A percentile compares a stretch with the other conserved stretches of the same genome.
These are phyloP conservation scores for Okamejei kenojei DNA, from an alignment of 2,797 vertebrate genomes.

Conservation along the genomic window DNA sequence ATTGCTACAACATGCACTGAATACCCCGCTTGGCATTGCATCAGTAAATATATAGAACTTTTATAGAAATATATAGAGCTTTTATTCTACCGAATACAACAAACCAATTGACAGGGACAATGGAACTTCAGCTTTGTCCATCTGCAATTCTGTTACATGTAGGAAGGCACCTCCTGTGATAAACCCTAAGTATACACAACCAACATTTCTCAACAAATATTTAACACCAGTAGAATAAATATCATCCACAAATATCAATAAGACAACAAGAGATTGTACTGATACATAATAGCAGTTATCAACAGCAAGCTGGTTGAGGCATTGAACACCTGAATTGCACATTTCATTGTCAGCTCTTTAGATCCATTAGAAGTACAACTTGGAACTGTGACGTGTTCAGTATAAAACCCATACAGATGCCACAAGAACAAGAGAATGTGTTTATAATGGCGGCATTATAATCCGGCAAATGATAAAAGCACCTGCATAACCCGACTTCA, in stretches of 20 bases:
- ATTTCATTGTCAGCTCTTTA: background rate
- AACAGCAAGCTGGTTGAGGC: background rate
- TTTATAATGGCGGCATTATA: background rate
- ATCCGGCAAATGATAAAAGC: background rate
- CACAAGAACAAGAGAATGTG: background rate
- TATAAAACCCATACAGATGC: background rate
- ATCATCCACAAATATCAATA: background rate
- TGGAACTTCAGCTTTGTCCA: background rate
- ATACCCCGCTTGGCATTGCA: background rate
- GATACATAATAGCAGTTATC: background rate
- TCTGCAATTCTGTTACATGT: background rate
- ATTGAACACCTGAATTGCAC: conserved; percentile 20
- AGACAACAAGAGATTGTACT: conserved; percentile 8
- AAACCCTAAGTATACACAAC: background rate
- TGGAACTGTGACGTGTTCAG: too few relatives aligned
- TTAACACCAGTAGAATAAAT: background rate
- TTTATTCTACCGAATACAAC: background rate
- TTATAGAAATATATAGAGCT: too few relatives aligned
- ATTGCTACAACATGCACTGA: background rate
- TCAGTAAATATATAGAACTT: background rate
- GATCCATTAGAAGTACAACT: background rate
- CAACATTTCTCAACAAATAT: background rate
- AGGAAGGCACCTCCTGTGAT: too few relatives aligned
- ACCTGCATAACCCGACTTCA: background rate
- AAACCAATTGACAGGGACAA: background rate